Conservation (phyloP, 2,797 vertebrate species). For the Pangasius mekongensis region DNA sequence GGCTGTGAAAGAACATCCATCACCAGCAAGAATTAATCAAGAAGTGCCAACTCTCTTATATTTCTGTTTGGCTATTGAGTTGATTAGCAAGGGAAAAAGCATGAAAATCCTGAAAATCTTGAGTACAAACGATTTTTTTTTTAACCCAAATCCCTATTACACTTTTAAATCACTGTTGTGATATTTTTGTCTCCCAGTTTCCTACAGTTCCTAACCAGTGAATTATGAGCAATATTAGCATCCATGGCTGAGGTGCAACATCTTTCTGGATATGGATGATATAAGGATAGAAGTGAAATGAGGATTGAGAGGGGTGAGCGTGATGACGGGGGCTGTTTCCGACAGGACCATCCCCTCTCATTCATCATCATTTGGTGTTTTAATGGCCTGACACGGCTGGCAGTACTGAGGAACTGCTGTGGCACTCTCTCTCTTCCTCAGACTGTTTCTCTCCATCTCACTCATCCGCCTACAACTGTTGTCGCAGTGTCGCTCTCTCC, state of each 20-base stretch:
- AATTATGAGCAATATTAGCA: conserved; percentile 43
- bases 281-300: conserved; percentile 50
- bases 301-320: conserved; percentile 55
- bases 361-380: conserved; percentile 67
- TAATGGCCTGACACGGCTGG: conserved; percentile 63
- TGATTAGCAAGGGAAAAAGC: neutral
- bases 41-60: neutral
- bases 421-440: conserved; percentile 27
- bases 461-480: conserved; percentile 53
- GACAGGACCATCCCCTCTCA: conserved; percentile 58
- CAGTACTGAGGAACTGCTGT: conserved; percentile 58
- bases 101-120: neutral
- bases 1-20: neutral
- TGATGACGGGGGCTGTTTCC: conserved; percentile 56
- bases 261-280: conserved; percentile 44
- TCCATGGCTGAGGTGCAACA: conserved; percentile 38
- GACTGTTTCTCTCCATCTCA: conserved; percentile 29
- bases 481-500: conserved; percentile 48
- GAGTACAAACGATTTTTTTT: neutral
- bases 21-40: conserved; percentile 2
- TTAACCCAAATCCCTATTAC: neutral
- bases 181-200: conserved; percentile 22
- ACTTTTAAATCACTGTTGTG: neutral
- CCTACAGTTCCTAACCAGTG: conserved; percentile 27
- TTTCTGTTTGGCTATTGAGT: neutral